phyloP scores from a whole-genome alignment of 92 coral and sea anemone genomes.

The Zoanthus gigantus region DNA sequence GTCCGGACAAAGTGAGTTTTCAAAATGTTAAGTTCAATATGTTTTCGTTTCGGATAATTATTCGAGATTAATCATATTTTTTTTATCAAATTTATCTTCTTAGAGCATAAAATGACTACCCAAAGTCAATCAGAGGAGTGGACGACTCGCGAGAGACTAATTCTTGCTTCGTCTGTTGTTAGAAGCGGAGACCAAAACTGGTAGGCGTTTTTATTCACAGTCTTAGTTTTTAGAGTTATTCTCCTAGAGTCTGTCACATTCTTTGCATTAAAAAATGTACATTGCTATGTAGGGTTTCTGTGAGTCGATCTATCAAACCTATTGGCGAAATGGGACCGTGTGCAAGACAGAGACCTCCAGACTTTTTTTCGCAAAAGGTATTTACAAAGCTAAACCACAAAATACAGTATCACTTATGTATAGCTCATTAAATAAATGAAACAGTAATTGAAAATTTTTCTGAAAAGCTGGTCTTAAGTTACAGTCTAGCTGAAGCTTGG shows the following conservation, averaged over 20 bases:
- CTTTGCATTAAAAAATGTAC: neutral
- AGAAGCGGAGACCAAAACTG: constrained; percentile 99
- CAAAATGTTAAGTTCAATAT: neutral
- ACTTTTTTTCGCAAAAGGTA: constrained; percentile 98
- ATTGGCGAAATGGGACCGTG: constrained; percentile 89
- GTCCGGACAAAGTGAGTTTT: constrained; percentile 69
- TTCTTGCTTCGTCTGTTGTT: constrained; percentile 92
- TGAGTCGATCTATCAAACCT: constrained; percentile 95
- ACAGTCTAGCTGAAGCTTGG: no score
- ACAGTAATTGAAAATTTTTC: no score
- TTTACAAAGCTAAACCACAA: no score
- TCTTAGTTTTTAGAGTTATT: no score
- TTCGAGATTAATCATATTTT: neutral
- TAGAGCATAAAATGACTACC: constrained; percentile 74
- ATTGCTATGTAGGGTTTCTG: constrained; percentile 83
- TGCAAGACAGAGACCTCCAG: constrained; percentile 86
- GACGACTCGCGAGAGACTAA: constrained; percentile 90
- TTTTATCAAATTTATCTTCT: neutral
- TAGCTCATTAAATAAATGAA: no score
- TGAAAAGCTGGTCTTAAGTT: no score
- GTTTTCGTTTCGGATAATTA: neutral
- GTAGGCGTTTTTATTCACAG: constrained; percentile 42
- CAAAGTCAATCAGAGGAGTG: constrained; percentile 87
- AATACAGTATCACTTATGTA: no score
- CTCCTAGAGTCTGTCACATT: no score